Evolutionary conservation across 2,888 invertebrate species (phyloP), one percentile per base, ranked within the genome.

Genomic region (Coleophora flavipennella): DNA sequence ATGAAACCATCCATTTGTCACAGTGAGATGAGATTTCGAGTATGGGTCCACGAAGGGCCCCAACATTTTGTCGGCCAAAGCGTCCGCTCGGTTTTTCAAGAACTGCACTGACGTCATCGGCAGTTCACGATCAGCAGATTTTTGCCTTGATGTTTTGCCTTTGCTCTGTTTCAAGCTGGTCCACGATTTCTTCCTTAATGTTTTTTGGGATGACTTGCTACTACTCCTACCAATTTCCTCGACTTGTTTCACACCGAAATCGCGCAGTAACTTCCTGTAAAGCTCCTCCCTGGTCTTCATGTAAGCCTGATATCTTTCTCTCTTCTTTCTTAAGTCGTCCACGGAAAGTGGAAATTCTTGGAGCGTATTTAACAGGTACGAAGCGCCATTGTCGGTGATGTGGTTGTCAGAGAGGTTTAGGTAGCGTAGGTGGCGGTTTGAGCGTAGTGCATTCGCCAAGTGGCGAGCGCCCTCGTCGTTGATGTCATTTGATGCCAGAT

Each of bases 401-500:
- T 43, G 60, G 54, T 78, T 77, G 42, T 59, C 65, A 1, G 75
- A 59, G 42, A 75, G 44, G 56, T 73, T 76, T 39, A 76, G 65
- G 61, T 70, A 73, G 43, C 67, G 57, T 57, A 79, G 64, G 51
- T 51, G 53, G 49, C 75, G 67, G 59, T 78, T 78, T 40, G 45
- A 62, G 53, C 67, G 62, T 27, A 76, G 50, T 45, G 65, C 63
- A 45, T 53, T 53, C 27, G 56, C 61, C 26, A 75, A 48, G 49
- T 55, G 38, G 54, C 59, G 59, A 11, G 62, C 67, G 38, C 73
- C 76, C 28, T 44, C 47, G 47, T 78, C 68, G n/a, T 68, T 71
- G 50, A 74, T 72, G 51, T 50, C 53, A 58, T 78, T 76, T 29
- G 63, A 63, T 14, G 72, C 67, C 50, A 79, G 55, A 62, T 76